Evolutionary conservation across 92 coral and sea anemone genomes (phyloP).

Genomic region (Porites cylindrica): DNA sequence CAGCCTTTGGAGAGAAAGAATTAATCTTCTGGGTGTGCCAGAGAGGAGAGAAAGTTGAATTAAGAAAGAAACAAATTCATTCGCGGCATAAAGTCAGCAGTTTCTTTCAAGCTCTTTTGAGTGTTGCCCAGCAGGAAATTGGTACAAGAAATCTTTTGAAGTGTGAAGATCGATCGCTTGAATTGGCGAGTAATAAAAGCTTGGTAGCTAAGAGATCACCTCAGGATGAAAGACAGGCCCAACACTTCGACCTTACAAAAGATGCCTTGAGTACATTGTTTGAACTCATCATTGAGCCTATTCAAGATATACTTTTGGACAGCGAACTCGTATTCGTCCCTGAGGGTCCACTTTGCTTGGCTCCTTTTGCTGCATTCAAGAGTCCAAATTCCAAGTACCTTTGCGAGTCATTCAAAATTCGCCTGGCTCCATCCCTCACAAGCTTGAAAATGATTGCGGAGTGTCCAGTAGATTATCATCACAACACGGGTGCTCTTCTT

Average conservation of each 20-base stretch:
- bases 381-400: not conserved
- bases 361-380: constrained; percentile 31
- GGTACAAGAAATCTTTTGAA: not conserved
- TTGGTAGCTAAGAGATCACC: too few species aligned
- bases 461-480: constrained; percentile 11
- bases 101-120: too few species aligned
- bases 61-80: not conserved
- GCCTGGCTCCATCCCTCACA: constrained; percentile 4
- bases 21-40: constrained; percentile 15
- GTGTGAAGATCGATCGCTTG: constrained; percentile 1
- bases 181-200: too few species aligned
- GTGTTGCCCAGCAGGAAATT: not conserved
- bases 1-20: not conserved
- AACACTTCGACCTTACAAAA: too few species aligned
- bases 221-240: too few species aligned
- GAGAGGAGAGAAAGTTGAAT: not conserved
- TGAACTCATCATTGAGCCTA: not conserved
- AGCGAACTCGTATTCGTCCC: not conserved
- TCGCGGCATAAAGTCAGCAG: too few species aligned
- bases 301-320: not conserved
- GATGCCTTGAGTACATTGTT: too few species aligned
- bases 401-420: constrained; percentile 5
- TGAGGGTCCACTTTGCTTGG: constrained; percentile 20
- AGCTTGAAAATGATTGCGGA: not conserved
- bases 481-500: not conserved